Conservation (phyloP, 1,140 invertebrate genomes). For the Drosophila bocqueti region DNA sequence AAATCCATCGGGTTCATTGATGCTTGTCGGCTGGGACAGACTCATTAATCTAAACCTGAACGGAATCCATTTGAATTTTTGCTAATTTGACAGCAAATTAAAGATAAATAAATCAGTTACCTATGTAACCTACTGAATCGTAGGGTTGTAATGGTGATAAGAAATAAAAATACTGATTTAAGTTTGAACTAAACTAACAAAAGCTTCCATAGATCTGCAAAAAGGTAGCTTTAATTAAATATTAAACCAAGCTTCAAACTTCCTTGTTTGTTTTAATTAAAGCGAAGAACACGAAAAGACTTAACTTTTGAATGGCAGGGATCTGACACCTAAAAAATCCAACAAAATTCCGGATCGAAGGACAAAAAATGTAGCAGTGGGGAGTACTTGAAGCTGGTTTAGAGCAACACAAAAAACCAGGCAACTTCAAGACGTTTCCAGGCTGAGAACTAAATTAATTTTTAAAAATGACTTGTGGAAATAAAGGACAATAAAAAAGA, state of each 20-base stretch:
- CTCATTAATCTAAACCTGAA: slow-evolving; percentile 3
- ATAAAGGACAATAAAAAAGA: background rate
- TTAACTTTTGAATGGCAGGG: too few relatives aligned
- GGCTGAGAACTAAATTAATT: too few relatives aligned
- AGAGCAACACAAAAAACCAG: too few relatives aligned
- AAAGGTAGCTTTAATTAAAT: background rate
- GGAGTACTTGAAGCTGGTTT: too few relatives aligned
- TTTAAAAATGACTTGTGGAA: background rate
- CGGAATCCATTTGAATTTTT: background rate
- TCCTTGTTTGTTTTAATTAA: background rate
- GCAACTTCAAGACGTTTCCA: too few relatives aligned
- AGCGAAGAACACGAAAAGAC: background rate
- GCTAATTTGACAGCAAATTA: slow-evolving; percentile 1
- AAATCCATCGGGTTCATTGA: slow-evolving; percentile 44
- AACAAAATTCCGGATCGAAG: background rate
- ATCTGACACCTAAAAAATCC: too few relatives aligned
- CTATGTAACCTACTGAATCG: background rate
- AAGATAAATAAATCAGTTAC: background rate
- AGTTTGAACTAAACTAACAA: background rate
- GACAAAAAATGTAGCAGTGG: background rate
- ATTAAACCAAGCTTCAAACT: background rate
- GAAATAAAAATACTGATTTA: background rate
- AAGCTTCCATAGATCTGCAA: background rate
- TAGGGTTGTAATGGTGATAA: background rate
- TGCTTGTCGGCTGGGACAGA: slow-evolving; percentile 8